A percentile compares a stretch with the other conserved stretches of the same genome.
phyloP scores from a whole-genome alignment of 2,113 vertebrate genomes.

The Helogale parvula region DNA sequence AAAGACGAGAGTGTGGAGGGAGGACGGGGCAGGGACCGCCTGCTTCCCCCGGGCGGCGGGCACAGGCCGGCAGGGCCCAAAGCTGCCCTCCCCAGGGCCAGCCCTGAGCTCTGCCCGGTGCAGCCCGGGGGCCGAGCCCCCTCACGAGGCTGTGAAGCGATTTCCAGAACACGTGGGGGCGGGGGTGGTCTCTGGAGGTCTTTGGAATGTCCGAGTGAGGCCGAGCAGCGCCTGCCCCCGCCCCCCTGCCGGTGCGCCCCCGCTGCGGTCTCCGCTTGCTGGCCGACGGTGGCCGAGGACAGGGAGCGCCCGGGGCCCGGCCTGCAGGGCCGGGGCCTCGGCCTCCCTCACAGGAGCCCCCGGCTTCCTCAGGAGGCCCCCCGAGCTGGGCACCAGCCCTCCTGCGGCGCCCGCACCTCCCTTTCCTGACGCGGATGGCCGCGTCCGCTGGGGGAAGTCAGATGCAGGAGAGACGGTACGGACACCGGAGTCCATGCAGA shows the following conservation, averaged over 20 bases:
- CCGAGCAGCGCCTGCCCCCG: constrained; percentile 14
- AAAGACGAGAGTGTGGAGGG: constrained; percentile 77
- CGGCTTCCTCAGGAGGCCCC: constrained; percentile 67
- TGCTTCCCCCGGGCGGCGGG: background rate
- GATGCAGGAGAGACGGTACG: constrained; percentile 79
- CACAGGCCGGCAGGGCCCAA: rapidly evolving
- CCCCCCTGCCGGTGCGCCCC: background rate
- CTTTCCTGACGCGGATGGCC: background rate
- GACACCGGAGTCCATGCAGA: constrained; percentile 87
- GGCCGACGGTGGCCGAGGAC: constrained; percentile 68
- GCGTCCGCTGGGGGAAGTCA: background rate
- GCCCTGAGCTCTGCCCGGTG: background rate
- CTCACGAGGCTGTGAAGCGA: background rate
- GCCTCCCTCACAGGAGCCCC: constrained; percentile 77
- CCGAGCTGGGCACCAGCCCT: constrained; percentile 41
- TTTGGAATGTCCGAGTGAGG: constrained; percentile 63
- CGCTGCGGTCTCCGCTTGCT: background rate
- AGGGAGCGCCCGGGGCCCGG: constrained; percentile 26
- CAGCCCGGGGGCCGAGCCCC: background rate
- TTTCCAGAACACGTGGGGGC: background rate
- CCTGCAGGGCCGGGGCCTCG: background rate
- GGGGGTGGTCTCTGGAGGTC: constrained; percentile 55
- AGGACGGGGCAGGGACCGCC: background rate
- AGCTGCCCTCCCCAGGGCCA: background rate
- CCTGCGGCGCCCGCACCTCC: background rate